Base-by-base conservation (phyloP, 2,113 vertebrate genomes). In the Deroptyus accipitrinus region DNA sequence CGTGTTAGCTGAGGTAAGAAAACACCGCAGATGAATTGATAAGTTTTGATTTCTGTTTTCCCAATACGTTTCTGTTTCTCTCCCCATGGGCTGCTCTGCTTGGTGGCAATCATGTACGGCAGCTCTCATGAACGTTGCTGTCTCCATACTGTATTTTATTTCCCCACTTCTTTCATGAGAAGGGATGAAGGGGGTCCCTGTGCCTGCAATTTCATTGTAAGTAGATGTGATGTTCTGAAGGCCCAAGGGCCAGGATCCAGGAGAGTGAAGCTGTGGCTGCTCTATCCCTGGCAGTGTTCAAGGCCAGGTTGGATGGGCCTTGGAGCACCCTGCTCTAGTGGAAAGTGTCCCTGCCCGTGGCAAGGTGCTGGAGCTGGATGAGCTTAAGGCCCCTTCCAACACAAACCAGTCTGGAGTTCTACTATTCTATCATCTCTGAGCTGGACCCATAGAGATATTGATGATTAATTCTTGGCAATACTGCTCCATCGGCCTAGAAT, bases 1-100 rank as follows among this genome's bases (percentile, higher is more conserved):
- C 84, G 2, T 98, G n/a, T 94, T 98, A 92, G 86, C 96, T 39
- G 98, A 99, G 98, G 98, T 99, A 98, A 98, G 98, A 92, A 94
- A 81, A 91, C 30, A 41, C 5, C 66, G 30, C 27, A 44, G 46
- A 37, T 49, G 17, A 2, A 51, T 84, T 57, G 39, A n/a, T 31
- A 62, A 77, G 25, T 41, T 24, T 35, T 35, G 57, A 16, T 59
- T 35, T 35, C 57, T 24, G 3, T 24, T 24, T 59, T 23, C 13
- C 54, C 33, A 79, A 12, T 6, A 20, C 52, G 17, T 46, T 84
- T 77, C 27, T 86, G 22, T 66, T 89, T 79, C 49, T 78, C 49
- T 70, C 51, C 33, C 30, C 22, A 67, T 17, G n/a, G 31, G 44
- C 14, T 74, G 13, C n/a, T 67, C 81, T 86, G 55, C 39, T 93